Base-by-base conservation (phyloP, 2,888 invertebrate species). In the Pyrocoelia pectoralis region DNA sequence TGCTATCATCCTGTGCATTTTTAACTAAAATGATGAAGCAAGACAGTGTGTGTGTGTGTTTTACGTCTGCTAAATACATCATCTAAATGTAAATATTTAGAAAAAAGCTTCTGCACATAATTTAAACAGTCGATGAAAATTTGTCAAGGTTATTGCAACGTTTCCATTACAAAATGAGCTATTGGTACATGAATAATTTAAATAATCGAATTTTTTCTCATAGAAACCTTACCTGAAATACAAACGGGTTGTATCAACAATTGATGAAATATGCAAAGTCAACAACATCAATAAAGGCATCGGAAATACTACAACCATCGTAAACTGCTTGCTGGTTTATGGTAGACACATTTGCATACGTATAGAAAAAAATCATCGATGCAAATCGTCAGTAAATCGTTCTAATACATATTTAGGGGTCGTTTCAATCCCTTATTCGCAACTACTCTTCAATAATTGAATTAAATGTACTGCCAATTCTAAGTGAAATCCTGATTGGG, bases 341-440 rank as follows among this genome's bases (percentile, higher is more conserved):
- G 69, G 54, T 65, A 59, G 55, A 24, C 65, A 59, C 68, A 72
- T 72, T 72, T 72, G 70, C 72, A 72, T 72, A 70, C 68, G 68
- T 66, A 72, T 68, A 68, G 68, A 64, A 65, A 67, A 54, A 62
- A 64, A 63, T 66, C 65, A 65, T 69, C 68, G 69, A 70, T 67
- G 70, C 69, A 68, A 69, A 70, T 68, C 68, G 67, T 68, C 62
- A 68, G 66, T 56, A 54, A 60, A 56, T 53, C 41, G 46, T 17
- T 9, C 17, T 46, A 46, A 46, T n/a, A 46, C 46, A 18, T 18
- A 46, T 46, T 24, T 46, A 46, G 46, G 41, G 43, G 46, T 46
- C 17, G 46, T 17, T 17, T 18, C 17, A 17, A 46, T 46, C 46
- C 46, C 46, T 46, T 46, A n/a, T 33, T n/a, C n/a, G 10, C 17